Conservation (phyloP, 2,888 invertebrate species). For the Allolobophora icterica region DNA sequence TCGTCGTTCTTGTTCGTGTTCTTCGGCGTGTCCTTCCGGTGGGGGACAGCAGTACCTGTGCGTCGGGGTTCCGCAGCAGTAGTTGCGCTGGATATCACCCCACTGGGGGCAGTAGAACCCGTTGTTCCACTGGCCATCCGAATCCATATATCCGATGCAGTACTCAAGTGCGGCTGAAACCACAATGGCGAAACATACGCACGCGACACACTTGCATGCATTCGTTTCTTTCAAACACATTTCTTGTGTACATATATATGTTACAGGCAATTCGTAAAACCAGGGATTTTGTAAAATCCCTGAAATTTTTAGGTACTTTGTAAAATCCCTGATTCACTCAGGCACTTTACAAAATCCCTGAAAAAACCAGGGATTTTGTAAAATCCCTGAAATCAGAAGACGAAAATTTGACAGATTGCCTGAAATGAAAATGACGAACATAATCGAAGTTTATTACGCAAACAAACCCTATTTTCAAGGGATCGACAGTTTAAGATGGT, state of each 20-base stretch:
- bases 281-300: no score
- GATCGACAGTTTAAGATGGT: no score
- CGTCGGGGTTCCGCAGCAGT: neutral
- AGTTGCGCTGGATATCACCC: conserved; percentile 17
- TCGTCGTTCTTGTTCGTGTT: conserved; percentile 17
- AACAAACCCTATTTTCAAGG: no score
- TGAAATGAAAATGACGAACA: no score
- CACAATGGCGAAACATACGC: neutral
- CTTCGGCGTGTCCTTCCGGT: conserved; percentile 1
- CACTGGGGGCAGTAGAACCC: neutral
- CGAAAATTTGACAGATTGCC: no score
- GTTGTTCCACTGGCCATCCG: neutral
- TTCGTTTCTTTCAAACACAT: neutral
- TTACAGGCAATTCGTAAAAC: no score
- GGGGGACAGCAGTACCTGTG: conserved; percentile 6
- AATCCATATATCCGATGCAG: neutral
- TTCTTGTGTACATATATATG: neutral
- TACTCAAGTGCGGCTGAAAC: neutral
- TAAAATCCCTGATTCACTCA: no score
- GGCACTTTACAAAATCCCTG: no score
- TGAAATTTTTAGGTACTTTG: no score
- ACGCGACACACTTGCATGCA: neutral
- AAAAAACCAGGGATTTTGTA: no score
- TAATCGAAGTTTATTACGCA: no score
- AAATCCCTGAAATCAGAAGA: no score